Evolutionary conservation across 2,797 vertebrate species (phyloP).

Genomic region (Parambassis ranga): DNA sequence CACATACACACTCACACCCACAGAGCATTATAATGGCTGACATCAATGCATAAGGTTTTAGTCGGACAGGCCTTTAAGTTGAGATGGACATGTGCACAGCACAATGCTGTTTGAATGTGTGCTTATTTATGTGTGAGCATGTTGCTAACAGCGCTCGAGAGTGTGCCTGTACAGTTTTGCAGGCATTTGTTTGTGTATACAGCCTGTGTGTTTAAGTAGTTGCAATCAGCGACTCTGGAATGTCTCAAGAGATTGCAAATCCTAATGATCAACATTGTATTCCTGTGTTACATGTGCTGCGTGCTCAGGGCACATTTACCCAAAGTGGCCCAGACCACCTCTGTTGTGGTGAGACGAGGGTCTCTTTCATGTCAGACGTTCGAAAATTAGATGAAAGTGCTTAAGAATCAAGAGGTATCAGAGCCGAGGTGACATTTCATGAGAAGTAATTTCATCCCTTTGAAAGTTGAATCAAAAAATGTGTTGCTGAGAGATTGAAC

Average conservation of each 20-base stretch:
- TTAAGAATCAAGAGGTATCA: background rate
- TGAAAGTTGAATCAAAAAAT: background rate
- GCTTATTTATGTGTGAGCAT: slow-evolving; percentile 13
- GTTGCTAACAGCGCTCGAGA: slow-evolving; percentile 8
- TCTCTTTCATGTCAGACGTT: background rate
- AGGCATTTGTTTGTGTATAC: slow-evolving; percentile 48
- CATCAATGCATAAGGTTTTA: slow-evolving; percentile 39
- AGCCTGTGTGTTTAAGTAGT: slow-evolving; percentile 24
- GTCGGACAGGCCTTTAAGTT: slow-evolving; percentile 20
- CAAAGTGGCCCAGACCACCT: background rate
- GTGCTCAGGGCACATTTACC: slow-evolving; percentile 17
- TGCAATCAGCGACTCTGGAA: slow-evolving; percentile 53
- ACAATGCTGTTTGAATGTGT: background rate
- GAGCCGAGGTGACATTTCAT: background rate
- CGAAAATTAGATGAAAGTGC: background rate
- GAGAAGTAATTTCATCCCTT: background rate
- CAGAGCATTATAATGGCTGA: slow-evolving; percentile 21
- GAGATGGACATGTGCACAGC: slow-evolving; percentile 10
- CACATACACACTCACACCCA: slow-evolving; percentile 9
- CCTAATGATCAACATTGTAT: slow-evolving; percentile 63
- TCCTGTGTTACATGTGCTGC: slow-evolving; percentile 55
- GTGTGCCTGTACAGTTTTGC: slow-evolving; percentile 22
- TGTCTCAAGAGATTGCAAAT: slow-evolving; percentile 62
- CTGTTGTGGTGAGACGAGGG: slow-evolving; percentile 6
- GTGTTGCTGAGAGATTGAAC: slow-evolving; percentile 1